A percentile compares a stretch with the other conserved stretches of the same genome.
Evolutionary conservation across 1,140 invertebrate genomes (phyloP).

Genomic region (Lepidotrigona ventralis): DNA sequence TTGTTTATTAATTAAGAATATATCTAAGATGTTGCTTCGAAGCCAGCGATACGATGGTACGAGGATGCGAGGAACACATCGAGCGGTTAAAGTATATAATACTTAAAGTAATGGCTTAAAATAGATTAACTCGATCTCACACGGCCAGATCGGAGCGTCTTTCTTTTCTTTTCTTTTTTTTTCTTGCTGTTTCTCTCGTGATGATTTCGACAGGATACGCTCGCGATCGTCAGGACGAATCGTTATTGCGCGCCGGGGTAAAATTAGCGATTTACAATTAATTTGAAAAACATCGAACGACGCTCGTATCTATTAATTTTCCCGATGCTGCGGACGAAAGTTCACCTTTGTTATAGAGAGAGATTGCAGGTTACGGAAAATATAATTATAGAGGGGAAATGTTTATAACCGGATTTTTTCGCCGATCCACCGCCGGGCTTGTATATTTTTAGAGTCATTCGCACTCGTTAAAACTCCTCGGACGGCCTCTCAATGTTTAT

Average conservation of each 20-base stretch:
- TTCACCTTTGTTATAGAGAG: neutral
- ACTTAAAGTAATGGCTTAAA: slow-evolving; percentile 5
- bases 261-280: slow-evolving; percentile 1
- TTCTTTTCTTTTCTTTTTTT: too few relatives aligned
- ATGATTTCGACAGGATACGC: neutral
- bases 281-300: neutral
- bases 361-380: neutral
- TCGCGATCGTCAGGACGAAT: neutral
- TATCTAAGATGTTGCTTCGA: neutral
- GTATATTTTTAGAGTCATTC: neutral
- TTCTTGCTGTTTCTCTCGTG: neutral
- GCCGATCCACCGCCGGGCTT: neutral
- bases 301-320: neutral
- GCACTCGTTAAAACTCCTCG: neutral
- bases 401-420: neutral
- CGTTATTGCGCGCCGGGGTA: neutral
- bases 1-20: neutral
- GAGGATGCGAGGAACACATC: neutral
- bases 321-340: neutral
- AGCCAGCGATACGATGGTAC: neutral
- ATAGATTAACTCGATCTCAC: neutral
- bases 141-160: neutral
- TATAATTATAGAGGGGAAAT: slow-evolving; percentile 6
- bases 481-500: neutral
- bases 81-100: neutral